phyloP scores from a whole-genome alignment of 1,140 invertebrate species.

The Drosophila insularis region DNA sequence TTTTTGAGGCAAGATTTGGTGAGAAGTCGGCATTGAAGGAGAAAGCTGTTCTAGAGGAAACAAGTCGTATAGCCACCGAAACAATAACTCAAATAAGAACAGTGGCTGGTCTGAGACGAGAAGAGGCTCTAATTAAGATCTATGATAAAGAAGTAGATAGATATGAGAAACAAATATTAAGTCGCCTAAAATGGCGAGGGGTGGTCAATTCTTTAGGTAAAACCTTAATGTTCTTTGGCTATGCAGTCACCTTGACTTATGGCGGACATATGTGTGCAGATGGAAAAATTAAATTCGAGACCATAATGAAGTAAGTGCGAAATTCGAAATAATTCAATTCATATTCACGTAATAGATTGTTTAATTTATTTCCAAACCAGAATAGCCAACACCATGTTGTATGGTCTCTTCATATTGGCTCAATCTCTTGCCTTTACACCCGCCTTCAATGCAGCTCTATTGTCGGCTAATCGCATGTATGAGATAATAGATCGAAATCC shows the following conservation, averaged over 20 bases:
- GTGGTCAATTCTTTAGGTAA: slow-evolving; percentile 92
- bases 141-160: slow-evolving; percentile 85
- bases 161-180: slow-evolving; percentile 84
- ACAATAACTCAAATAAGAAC: slow-evolving; percentile 90
- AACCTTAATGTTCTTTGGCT: slow-evolving; percentile 91
- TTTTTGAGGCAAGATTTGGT: slow-evolving; percentile 87
- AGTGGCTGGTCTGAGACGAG: slow-evolving; percentile 86
- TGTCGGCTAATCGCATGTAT: slow-evolving; percentile 90
- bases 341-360: not conserved
- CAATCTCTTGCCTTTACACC: slow-evolving; percentile 93
- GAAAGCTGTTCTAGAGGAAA: slow-evolving; percentile 86
- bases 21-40: slow-evolving; percentile 86
- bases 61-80: slow-evolving; percentile 89
- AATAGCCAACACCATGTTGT: slow-evolving; percentile 92
- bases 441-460: slow-evolving; percentile 92
- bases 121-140: slow-evolving; percentile 83
- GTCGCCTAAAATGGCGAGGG: slow-evolving; percentile 87
- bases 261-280: slow-evolving; percentile 89
- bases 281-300: slow-evolving; percentile 80
- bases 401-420: slow-evolving; percentile 93
- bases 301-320: slow-evolving; percentile 89
- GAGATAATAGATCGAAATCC: slow-evolving; percentile 85
- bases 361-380: slow-evolving; percentile 78
- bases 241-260: slow-evolving; percentile 91
- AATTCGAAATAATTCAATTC: accelerated